phyloP scores from a whole-genome alignment of 1,140 invertebrate species.

The Sogatella furcifera region DNA sequence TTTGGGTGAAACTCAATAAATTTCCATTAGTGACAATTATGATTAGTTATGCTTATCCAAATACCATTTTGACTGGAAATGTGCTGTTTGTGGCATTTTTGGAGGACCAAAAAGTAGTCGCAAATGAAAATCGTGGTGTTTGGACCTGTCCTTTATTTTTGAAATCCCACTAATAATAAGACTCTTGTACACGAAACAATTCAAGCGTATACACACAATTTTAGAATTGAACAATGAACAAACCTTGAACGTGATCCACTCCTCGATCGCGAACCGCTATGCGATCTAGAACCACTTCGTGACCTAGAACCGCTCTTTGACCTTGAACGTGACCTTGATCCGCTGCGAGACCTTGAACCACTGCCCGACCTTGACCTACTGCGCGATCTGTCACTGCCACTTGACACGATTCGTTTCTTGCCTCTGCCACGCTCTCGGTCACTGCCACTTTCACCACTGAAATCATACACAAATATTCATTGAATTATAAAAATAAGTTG shows the following conservation, averaged over 20 bases:
- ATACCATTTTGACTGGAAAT: too few relatives aligned
- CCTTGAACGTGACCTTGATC: conserved; percentile 26
- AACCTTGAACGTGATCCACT: conserved; percentile 21
- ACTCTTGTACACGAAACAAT: too few relatives aligned
- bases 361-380: conserved; percentile 16
- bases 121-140: too few relatives aligned
- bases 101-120: too few relatives aligned
- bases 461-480: conserved; percentile 14
- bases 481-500: conserved; percentile 8
- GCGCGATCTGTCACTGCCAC: conserved; percentile 18
- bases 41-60: too few relatives aligned
- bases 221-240: too few relatives aligned
- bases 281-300: conserved; percentile 20
- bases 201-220: too few relatives aligned
- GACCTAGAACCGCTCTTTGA: conserved; percentile 26
- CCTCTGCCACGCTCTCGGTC: conserved; percentile 32
- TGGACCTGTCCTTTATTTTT: too few relatives aligned
- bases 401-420: conserved; percentile 34
- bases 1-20: too few relatives aligned
- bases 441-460: conserved; percentile 41
- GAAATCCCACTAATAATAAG: too few relatives aligned
- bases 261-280: conserved; percentile 12
- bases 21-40: too few relatives aligned
- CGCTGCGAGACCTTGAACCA: conserved; percentile 18
- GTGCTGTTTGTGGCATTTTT: too few relatives aligned